These are phyloP conservation scores for Eidolon dupreanum DNA, from an alignment of 2,797 vertebrate species.

Conservation along the genomic window DNA sequence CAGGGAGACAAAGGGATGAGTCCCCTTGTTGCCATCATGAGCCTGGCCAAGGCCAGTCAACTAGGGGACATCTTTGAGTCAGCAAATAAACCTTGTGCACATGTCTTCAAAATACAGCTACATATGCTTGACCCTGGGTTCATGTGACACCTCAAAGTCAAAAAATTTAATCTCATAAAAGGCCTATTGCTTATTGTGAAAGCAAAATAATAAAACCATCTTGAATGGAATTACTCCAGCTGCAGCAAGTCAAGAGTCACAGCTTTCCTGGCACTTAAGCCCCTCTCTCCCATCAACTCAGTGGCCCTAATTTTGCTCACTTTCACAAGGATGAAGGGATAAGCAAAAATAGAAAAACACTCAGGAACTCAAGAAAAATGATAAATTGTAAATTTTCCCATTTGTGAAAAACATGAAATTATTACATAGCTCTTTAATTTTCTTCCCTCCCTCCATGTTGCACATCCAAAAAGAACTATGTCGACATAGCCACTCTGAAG, in stretches of 20 bases:
- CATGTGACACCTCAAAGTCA: neutral
- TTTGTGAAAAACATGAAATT: neutral
- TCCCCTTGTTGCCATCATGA: neutral
- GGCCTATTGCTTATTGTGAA: neutral
- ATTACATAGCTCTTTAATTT: neutral
- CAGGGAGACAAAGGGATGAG: neutral
- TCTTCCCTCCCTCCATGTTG: neutral
- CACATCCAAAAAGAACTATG: neutral
- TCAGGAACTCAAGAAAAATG: slow-evolving; percentile 15
- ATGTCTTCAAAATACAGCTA: neutral
- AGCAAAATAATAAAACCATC: neutral
- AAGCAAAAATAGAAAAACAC: neutral
- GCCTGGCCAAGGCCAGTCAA: neutral
- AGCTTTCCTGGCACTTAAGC: neutral
- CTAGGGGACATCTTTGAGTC: neutral
- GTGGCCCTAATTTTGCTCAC: neutral
- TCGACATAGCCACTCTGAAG: neutral
- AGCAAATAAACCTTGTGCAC: neutral
- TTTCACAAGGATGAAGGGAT: neutral
- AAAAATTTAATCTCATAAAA: neutral
- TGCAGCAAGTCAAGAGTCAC: neutral
- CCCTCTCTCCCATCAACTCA: neutral
- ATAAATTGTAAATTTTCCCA: neutral
- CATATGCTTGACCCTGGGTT: neutral
- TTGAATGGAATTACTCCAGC: neutral